These are phyloP conservation scores for Metaphire vulgaris DNA, from an alignment of 1,140 invertebrate species.

Conservation along the genomic window DNA sequence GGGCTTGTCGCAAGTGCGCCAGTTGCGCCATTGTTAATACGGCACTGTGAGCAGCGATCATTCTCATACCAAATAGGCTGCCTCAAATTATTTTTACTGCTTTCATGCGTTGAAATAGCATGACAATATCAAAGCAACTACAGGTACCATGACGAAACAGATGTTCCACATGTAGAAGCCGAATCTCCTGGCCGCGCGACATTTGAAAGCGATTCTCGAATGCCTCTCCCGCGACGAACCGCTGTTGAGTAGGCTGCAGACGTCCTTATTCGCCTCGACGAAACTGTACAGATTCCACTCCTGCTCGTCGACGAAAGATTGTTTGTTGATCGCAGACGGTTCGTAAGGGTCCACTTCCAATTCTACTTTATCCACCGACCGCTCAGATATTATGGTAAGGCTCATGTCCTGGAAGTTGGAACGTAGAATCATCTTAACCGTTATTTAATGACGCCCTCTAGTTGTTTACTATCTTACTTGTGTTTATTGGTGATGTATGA, in stretches of 20 bases:
- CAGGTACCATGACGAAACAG: conserved; percentile 3
- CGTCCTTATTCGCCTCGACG: conserved; percentile 30
- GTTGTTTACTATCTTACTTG: too few relatives aligned
- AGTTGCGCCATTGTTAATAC: too few relatives aligned
- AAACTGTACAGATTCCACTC: conserved; percentile 36
- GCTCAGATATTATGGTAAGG: conserved; percentile 49
- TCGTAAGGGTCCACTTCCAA: conserved; percentile 47
- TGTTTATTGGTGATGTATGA: too few relatives aligned
- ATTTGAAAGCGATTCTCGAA: conserved; percentile 11
- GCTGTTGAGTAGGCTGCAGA: conserved; percentile 50
- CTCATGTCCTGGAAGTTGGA: conserved; percentile 46
- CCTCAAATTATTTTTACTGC: too few relatives aligned
- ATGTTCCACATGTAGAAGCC: conserved; percentile 17
- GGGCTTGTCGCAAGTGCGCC: too few relatives aligned
- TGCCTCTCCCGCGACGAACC: conserved; percentile 37
- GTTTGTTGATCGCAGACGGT: conserved; percentile 47
- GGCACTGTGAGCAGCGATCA: too few relatives aligned
- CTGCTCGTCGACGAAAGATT: conserved; percentile 52
- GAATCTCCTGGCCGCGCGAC: conserved; percentile 10
- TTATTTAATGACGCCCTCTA: too few relatives aligned
- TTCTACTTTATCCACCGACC: conserved; percentile 45
- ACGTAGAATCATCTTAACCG: too few relatives aligned
- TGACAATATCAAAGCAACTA: too few relatives aligned
- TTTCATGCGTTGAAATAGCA: too few relatives aligned
- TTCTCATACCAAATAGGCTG: too few relatives aligned